Base-by-base conservation (phyloP, 1,140 invertebrate species). In the Leptonema lineaticorne region DNA sequence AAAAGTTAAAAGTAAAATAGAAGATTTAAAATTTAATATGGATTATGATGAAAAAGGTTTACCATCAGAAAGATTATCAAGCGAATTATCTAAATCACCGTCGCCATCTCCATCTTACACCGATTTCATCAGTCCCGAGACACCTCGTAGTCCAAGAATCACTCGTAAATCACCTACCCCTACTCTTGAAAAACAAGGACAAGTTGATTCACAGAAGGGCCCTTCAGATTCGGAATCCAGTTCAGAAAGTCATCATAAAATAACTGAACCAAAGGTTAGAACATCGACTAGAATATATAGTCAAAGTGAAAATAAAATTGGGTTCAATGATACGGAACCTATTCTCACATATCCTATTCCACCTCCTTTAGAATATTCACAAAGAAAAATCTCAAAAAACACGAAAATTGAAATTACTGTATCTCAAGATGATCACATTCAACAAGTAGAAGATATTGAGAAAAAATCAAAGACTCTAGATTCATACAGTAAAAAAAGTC, bases 121-220 rank as follows among this genome's bases (percentile, higher is more conserved):
- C 14, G 81, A 82, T 72, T 72, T 78, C 27, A 75, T 73, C 3
- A 75, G 77, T 3, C 78, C 78, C 16, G 81, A 82, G 73, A 80
- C 78, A 66, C 79, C 77, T 22, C 75, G 79, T 7, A 82, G 81
- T 74, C 80, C 81, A 53, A 67, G 56, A 80, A 80, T 68, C 76
- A 71, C 79, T 14, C 81, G 83, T 62, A 85, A 85, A 73, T 84
- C 84, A 8, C 83, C 83, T 33, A 86, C 85, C 0, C 84, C 85
- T 1, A 85, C 84, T 4, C 75, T 86, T 60, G 85, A 86, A 73
- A 86, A 86, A 69, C 85, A 86, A 77, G 84, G 84, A 30, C 85
- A 79, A 50, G 85, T 86, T 29, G 85, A 86, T 78, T 82, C 82
- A 1, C 77, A 76, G 70, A 83, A 79, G 73, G 79, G 76, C 11